These are phyloP conservation scores for Cacatua alba DNA, from an alignment of 2,113 vertebrate genomes.

Conservation along the genomic window DNA sequence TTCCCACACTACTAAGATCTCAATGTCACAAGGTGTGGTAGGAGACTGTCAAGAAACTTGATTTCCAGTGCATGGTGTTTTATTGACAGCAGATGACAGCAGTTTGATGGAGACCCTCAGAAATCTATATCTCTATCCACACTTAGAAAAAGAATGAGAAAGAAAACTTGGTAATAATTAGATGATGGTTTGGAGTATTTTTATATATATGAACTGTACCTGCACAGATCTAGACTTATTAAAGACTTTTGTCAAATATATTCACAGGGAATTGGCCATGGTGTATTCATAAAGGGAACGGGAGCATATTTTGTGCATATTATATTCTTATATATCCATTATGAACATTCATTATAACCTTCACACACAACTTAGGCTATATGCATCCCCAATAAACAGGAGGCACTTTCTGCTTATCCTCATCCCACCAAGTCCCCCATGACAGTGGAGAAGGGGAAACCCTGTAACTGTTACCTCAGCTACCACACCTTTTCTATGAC, in stretches of 20 bases:
- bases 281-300: background rate
- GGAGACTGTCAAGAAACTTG: background rate
- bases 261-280: background rate
- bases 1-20: background rate
- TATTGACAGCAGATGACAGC: background rate
- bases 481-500: background rate
- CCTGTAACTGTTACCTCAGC: background rate
- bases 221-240: background rate
- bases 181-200: background rate
- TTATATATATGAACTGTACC: background rate
- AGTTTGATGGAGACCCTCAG: background rate
- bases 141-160: background rate
- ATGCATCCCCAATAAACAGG: background rate
- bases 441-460: background rate
- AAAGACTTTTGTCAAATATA: background rate
- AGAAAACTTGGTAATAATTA: background rate
- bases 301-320: background rate
- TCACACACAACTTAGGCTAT: background rate
- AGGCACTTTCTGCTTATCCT: background rate
- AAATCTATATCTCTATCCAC: background rate
- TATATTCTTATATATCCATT: background rate
- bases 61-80: background rate
- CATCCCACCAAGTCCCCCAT: background rate
- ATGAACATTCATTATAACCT: fast-evolving
- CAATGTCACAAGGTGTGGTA: background rate